A percentile compares a stretch with the other conserved stretches of the same genome.
Evolutionary conservation across 2,113 vertebrate species (phyloP).

Genomic region (Perca fluviatilis): DNA sequence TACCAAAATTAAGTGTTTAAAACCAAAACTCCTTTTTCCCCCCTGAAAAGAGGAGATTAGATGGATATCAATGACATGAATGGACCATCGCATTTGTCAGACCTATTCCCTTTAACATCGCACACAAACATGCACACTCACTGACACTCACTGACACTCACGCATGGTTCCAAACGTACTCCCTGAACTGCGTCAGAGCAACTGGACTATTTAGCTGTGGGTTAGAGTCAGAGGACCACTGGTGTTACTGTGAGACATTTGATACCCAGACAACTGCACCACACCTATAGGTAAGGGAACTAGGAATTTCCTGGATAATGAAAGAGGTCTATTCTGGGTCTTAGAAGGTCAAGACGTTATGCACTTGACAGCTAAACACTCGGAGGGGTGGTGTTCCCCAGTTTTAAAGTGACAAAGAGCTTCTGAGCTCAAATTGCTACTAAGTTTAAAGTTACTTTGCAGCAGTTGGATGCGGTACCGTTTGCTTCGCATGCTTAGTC

Average conservation of each 20-base stretch:
- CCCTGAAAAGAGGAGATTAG: slow-evolving; percentile 73
- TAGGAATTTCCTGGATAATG: slow-evolving; percentile 81
- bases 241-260: slow-evolving; percentile 76
- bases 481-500: slow-evolving; percentile 3
- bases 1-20: slow-evolving; percentile 84
- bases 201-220: slow-evolving; percentile 61
- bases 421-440: slow-evolving; percentile 38
- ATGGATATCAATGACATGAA: slow-evolving; percentile 75
- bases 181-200: slow-evolving; percentile 68
- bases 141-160: slow-evolving; percentile 24
- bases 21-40: slow-evolving; percentile 69
- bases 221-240: slow-evolving; percentile 60
- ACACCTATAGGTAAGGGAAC: slow-evolving; percentile 82
- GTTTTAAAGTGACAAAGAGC: slow-evolving; percentile 31
- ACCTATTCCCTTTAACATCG: slow-evolving; percentile 44
- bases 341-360: slow-evolving; percentile 69
- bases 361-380: slow-evolving; percentile 77
- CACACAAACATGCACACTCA: slow-evolving; percentile 36
- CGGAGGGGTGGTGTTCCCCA: slow-evolving; percentile 35
- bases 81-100: slow-evolving; percentile 62
- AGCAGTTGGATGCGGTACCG: background rate
- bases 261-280: slow-evolving; percentile 77
- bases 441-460: slow-evolving; percentile 28
- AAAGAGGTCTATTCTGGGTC: slow-evolving; percentile 74
- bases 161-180: slow-evolving; percentile 34